Evolutionary conservation across 2,113 vertebrate genomes (phyloP).

Genomic region (Sarotherodon lohbergeri): DNA sequence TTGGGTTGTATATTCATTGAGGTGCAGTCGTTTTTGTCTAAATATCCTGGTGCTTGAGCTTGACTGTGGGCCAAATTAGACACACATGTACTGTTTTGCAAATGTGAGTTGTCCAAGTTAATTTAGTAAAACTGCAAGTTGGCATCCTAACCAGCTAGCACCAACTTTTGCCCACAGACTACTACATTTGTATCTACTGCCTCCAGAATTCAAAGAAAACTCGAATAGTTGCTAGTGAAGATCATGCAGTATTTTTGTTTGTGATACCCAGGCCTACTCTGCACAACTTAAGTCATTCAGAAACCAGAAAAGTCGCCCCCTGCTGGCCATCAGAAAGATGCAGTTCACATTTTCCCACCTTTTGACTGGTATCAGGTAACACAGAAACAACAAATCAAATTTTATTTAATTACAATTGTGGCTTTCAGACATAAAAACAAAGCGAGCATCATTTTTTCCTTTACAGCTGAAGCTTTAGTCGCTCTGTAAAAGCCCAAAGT

Average conservation of each 20-base stretch:
- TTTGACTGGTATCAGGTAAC: background rate
- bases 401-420: background rate
- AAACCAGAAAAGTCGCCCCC: background rate
- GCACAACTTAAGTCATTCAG: background rate
- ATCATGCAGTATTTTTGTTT: background rate
- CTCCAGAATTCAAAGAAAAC: background rate
- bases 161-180: background rate
- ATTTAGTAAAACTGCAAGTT: background rate
- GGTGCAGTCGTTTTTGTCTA: background rate
- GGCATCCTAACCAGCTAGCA: background rate
- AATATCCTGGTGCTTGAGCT: background rate
- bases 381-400: background rate
- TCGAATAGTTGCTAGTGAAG: background rate
- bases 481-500: background rate
- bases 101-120: background rate
- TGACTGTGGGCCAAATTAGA: background rate
- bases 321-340: background rate
- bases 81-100: rapidly evolving
- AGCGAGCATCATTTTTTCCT: background rate
- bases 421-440: background rate
- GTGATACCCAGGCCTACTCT: background rate
- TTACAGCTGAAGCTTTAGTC: background rate
- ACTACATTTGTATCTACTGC: background rate
- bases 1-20: background rate
- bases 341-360: background rate